phyloP scores from a whole-genome alignment of 2,113 vertebrate species.

The Chloropsis cyanopogon region DNA sequence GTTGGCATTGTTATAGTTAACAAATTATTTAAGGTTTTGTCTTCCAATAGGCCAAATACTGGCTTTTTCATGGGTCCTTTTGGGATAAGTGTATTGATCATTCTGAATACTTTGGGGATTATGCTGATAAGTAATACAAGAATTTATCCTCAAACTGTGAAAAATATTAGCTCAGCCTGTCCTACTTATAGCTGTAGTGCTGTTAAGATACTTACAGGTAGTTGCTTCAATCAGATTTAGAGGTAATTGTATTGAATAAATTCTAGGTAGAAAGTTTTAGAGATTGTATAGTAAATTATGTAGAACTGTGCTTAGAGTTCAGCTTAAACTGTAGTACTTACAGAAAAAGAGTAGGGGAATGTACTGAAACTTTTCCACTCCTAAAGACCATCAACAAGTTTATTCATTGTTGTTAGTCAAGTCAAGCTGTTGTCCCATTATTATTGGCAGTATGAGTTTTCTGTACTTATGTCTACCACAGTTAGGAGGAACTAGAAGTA shows the following conservation, averaged over 20 bases:
- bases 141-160: background rate
- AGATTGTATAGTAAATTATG: background rate
- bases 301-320: background rate
- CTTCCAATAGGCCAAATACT: background rate
- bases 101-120: background rate
- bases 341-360: background rate
- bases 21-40: background rate
- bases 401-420: background rate
- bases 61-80: background rate
- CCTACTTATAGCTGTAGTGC: background rate
- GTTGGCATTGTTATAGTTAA: background rate
- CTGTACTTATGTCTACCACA: background rate
- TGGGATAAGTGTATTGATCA: background rate
- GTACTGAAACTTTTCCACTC: background rate
- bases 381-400: background rate
- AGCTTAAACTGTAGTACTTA: background rate
- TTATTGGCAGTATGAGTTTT: background rate
- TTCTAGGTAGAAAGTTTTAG: background rate
- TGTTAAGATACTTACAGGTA: background rate
- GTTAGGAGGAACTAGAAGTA: background rate
- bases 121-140: background rate
- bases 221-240: background rate
- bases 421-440: background rate
- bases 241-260: background rate
- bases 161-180: background rate